phyloP scores from a whole-genome alignment of 2,797 vertebrate species.

The Chiloscyllium punctatum region DNA sequence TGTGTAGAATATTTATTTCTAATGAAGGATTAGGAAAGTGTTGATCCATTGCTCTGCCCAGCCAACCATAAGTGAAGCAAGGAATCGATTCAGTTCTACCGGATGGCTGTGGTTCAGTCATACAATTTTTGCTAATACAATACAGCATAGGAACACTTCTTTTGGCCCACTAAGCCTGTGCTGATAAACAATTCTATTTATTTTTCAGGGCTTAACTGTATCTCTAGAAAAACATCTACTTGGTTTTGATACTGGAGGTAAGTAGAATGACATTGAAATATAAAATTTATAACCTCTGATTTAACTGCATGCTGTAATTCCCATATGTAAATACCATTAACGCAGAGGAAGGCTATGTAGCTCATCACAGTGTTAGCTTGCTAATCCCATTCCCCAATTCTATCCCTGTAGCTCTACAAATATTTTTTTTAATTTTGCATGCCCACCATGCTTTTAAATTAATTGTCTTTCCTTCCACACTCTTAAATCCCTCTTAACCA shows the following conservation, averaged over 20 bases:
- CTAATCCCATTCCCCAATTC: no score
- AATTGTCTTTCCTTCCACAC: no score
- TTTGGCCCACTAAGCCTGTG: no score
- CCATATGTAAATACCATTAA: neutral
- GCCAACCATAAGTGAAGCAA: neutral
- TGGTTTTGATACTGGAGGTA: conserved; percentile 97
- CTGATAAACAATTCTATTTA: neutral
- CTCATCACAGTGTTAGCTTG: neutral
- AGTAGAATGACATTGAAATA: conserved; percentile 46
- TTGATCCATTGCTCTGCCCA: neutral
- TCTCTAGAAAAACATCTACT: conserved; percentile 85
- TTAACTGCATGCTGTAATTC: neutral
- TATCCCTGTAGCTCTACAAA: no score
- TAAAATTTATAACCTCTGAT: neutral
- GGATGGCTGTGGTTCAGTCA: neutral
- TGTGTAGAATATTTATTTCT: neutral
- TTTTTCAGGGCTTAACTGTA: conserved; percentile 80
- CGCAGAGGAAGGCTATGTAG: neutral
- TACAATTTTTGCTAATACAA: neutral
- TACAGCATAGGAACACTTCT: no score
- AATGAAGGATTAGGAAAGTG: neutral
- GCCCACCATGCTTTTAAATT: no score
- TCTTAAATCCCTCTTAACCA: no score
- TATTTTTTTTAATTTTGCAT: no score
- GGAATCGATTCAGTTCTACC: neutral